Evolutionary conservation across 2,113 vertebrate species (phyloP), one percentile per base, ranked within the genome.

Genomic region (Azemiops feae): DNA sequence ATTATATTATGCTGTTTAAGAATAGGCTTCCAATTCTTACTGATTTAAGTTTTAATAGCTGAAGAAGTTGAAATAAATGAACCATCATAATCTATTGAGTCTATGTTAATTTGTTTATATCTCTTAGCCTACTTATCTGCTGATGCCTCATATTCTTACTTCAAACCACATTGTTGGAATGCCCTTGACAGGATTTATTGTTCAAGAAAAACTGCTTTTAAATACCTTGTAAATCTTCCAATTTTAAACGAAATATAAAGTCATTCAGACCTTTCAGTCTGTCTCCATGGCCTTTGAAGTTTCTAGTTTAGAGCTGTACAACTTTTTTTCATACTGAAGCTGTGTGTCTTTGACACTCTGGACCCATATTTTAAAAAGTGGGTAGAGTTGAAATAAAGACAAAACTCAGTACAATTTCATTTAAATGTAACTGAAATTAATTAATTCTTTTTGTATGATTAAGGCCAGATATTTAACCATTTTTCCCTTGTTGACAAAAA

Each of bases 11-110:
- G 39, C 92, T 89, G 91, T 55, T 92, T 93, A 89, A 85, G 23
- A 45, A 47, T 94, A 93, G 88, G 39, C 85, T 58, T 34, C 39
- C 34, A 47, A 88, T n/a, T 93, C 94, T 95, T 95, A 87, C 91
- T 52, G 39, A 27, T 64, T 64, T 30, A 92, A 3, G n/a, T 25
- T 88, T 53, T 86, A 50, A 52, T 55, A 87, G 0, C 34, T 34
- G 34, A 89, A 88, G 86, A 92, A 86, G 69, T 90, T 27, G 85
- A 91, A 89, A 74, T 93, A 95, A 93, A 86, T 3, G 74, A 94
- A 88, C 69, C 22, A 9, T 0, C 53, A 85, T 91, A 91, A 92
- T 90, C 55, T 92, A 9, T 22, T 91, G 23, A 85, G 1, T n/a
- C 47, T 86, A 91, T 64, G 47, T n/a, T 2, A 93, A 4, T 88